phyloP scores from a whole-genome alignment of 2,888 invertebrate genomes.

The Melieria picta region DNA sequence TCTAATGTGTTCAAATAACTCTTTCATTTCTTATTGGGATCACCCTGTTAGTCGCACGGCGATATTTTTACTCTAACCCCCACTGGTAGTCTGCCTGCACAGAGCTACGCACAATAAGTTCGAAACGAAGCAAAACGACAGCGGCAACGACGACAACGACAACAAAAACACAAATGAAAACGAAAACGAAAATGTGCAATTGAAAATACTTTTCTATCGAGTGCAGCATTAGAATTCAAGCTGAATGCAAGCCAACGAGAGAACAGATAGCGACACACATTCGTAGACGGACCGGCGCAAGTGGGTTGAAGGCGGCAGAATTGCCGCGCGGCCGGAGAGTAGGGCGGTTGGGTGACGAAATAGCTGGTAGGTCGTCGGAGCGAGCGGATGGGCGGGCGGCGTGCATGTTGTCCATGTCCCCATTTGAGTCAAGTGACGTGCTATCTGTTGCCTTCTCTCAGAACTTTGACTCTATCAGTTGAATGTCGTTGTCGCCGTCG shows the following conservation, averaged over 20 bases:
- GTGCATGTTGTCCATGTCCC: slow-evolving; percentile 64
- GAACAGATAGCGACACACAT: slow-evolving; percentile 16
- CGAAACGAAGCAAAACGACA: slow-evolving; percentile 22
- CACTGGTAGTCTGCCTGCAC: too few relatives aligned
- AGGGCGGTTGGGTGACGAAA: slow-evolving; percentile 14
- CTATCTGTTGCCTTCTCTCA: slow-evolving; percentile 65
- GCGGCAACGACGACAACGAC: slow-evolving; percentile 10
- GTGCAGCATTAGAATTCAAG: slow-evolving; percentile 36
- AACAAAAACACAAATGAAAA: slow-evolving; percentile 29
- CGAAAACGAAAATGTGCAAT: slow-evolving; percentile 35
- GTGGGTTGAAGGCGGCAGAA: too few relatives aligned
- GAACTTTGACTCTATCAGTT: slow-evolving; percentile 65
- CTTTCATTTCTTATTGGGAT: too few relatives aligned
- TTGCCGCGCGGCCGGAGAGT: slow-evolving; percentile 15
- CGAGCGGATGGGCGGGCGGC: slow-evolving; percentile 38
- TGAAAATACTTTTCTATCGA: slow-evolving; percentile 30
- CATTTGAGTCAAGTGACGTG: slow-evolving; percentile 65
- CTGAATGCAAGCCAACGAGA: slow-evolving; percentile 10
- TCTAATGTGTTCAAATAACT: too few relatives aligned
- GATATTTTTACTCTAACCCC: too few relatives aligned
- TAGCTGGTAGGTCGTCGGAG: slow-evolving; percentile 22
- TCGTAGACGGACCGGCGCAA: slow-evolving; percentile 25
- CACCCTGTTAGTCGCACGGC: too few relatives aligned
- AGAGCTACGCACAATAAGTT: slow-evolving; percentile 27
- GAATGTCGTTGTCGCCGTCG: slow-evolving; percentile 60